phyloP scores from a whole-genome alignment of 1,140 invertebrate species.

The Drosophila rufa region DNA sequence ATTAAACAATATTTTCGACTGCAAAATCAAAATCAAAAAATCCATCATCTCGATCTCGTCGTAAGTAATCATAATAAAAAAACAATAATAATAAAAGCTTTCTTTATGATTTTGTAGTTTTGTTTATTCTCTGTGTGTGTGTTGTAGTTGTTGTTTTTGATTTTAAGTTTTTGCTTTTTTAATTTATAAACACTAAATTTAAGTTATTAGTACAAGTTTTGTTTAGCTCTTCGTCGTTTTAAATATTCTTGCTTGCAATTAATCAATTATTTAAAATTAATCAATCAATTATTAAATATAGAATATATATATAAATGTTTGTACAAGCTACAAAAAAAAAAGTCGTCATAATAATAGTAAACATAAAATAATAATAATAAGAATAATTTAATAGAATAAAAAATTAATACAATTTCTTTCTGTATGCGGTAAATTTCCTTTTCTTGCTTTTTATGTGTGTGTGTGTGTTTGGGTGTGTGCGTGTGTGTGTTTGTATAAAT shows the following conservation, averaged over 20 bases:
- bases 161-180: conserved; percentile 37
- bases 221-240: conserved; percentile 37
- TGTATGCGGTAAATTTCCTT: conserved; percentile 38
- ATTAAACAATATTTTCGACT: conserved; percentile 9
- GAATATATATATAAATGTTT: conserved; percentile 49
- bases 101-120: conserved; percentile 54
- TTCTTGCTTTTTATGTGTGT: conserved; percentile 26
- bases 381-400: conserved; percentile 84
- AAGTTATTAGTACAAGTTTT: conserved; percentile 75
- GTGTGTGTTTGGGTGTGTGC: conserved; percentile 39
- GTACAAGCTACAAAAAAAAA: conserved; percentile 71
- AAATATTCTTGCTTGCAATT: conserved; percentile 54
- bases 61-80: conserved; percentile 16
- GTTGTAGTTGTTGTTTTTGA: conserved; percentile 41
- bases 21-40: conserved; percentile 35
- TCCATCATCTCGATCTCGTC: not conserved
- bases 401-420: conserved; percentile 82
- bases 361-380: conserved; percentile 82
- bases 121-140: conserved; percentile 64
- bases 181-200: conserved; percentile 60
- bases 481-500: conserved; percentile 61
- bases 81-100: conserved; percentile 26
- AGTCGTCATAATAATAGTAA: conserved; percentile 70
- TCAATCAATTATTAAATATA: conserved; percentile 53
- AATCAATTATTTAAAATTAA: conserved; percentile 63